Base-by-base conservation (phyloP, 2,113 vertebrate species). In the Neodon shergylaensis region DNA sequence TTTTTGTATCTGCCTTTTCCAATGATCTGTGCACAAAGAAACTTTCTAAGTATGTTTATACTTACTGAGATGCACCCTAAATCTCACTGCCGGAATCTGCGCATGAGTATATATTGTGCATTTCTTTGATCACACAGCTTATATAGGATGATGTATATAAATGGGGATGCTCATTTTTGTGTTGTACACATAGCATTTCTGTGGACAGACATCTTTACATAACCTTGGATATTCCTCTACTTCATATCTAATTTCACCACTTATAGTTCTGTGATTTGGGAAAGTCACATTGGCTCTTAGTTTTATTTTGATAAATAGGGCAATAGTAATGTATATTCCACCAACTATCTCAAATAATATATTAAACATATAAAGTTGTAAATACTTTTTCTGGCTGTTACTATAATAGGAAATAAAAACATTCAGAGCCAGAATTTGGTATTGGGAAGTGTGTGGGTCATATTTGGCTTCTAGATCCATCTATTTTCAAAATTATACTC, bases 231-330 rank as follows among this genome's bases (percentile, higher is more conserved):
- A 33, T 63, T 58, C 28, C 1, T 79, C 24, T 11, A 2, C 33
- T 70, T 72, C 13, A 74, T 68, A 39, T 79, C 21, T 52, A 72
- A 90, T 90, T 79, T 92, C 83, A 3, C 10, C 66, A 70, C 88
- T 95, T 74, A 52, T 65, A 95, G 31, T 58, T 96, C 49, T 92
- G 54, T 87, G 81, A 44, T 44, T 88, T 94, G 33, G 52, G 36
- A 94, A 78, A 91, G 42, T 4, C 33, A 52, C 5, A 84, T 44
- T 63, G 17, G 26, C 61, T 93, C 39, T 68, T 5, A 39, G 13
- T 58, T 87, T 89, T 84, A 74, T n/a, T 79, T 88, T 44, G 92
- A 90, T 70, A 92, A 87, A 85, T 8, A 54, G n/a, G 24, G 66
- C 7, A 85, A 54, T 42, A 83, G 26, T 58, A 81, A 90, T 66